These are phyloP conservation scores for Rhaphigaster nebulosa DNA, from an alignment of 2,888 invertebrate genomes.

Conservation along the genomic window DNA sequence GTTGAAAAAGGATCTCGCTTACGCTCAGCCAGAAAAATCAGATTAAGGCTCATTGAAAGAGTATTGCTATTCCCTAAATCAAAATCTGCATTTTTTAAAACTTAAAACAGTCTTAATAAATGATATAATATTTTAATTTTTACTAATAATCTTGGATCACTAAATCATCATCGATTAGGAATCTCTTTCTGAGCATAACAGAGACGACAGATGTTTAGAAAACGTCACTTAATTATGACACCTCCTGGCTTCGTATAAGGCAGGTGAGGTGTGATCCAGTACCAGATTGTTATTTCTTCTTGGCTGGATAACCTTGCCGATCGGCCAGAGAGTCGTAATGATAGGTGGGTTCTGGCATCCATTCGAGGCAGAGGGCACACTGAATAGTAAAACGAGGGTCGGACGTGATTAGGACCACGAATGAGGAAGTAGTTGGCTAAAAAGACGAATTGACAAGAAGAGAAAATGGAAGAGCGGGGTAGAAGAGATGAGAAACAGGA, in stretches of 20 bases:
- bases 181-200: too few relatives aligned
- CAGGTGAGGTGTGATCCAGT: not conserved
- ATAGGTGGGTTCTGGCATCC: not conserved
- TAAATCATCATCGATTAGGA: too few relatives aligned
- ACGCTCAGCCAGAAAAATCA: too few relatives aligned
- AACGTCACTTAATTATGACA: too few relatives aligned
- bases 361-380: not conserved
- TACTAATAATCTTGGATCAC: too few relatives aligned
- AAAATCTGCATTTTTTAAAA: too few relatives aligned
- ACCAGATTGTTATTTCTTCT: not conserved
- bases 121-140: too few relatives aligned
- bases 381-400: not conserved
- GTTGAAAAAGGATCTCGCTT: too few relatives aligned
- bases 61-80: too few relatives aligned
- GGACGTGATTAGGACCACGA: not conserved
- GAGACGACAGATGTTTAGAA: too few relatives aligned
- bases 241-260: not conserved
- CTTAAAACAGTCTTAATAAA: too few relatives aligned
- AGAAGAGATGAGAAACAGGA: not conserved
- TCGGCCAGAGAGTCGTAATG: not conserved
- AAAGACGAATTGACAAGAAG: conserved; percentile 3
- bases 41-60: too few relatives aligned
- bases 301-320: not conserved
- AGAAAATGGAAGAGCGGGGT: not conserved
- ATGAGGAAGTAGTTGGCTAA: conserved; percentile 31